Evolutionary conservation across 92 coral and sea anemone genomes (phyloP).

Genomic region (Pocillopora grandis): DNA sequence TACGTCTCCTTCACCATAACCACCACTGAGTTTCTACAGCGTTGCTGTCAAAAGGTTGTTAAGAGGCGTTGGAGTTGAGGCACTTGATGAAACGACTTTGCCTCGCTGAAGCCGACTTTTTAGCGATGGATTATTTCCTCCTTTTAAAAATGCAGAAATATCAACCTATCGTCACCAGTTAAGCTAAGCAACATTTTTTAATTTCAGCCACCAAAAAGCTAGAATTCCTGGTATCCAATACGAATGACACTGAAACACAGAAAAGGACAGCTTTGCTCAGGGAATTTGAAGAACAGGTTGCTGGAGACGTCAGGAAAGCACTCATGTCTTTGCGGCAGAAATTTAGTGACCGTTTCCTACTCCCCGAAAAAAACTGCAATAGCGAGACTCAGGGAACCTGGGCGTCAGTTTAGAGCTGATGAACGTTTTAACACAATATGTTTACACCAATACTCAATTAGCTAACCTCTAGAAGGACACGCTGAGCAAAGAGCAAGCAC

Average conservation of each 20-base stretch:
- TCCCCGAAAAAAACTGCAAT: not conserved
- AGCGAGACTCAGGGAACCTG: not conserved
- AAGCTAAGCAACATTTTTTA: not conserved
- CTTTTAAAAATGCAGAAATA: not conserved
- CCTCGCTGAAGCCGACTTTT: too few species aligned
- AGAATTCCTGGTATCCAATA: not conserved
- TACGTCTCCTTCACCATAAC: too few species aligned
- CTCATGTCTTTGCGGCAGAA: not conserved
- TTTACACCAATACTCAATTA: too few species aligned
- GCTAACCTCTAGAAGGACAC: too few species aligned
- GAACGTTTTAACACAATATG: too few species aligned
- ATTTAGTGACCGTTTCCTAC: not conserved
- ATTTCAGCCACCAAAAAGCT: not conserved
- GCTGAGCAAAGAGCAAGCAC: too few species aligned
- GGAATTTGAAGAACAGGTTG: slow-evolving; percentile 17
- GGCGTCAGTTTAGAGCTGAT: not conserved
- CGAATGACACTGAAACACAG: not conserved
- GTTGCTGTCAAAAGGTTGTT: too few species aligned
- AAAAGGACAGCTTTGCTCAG: not conserved
- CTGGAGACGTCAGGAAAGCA: not conserved
- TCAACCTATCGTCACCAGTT: too few species aligned
- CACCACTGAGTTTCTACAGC: too few species aligned
- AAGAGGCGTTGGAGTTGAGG: too few species aligned
- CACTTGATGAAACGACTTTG: too few species aligned
- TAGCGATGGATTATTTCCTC: not conserved